Evolutionary conservation across 2,113 vertebrate species (phyloP).

Genomic region (Haemorhous mexicanus): DNA sequence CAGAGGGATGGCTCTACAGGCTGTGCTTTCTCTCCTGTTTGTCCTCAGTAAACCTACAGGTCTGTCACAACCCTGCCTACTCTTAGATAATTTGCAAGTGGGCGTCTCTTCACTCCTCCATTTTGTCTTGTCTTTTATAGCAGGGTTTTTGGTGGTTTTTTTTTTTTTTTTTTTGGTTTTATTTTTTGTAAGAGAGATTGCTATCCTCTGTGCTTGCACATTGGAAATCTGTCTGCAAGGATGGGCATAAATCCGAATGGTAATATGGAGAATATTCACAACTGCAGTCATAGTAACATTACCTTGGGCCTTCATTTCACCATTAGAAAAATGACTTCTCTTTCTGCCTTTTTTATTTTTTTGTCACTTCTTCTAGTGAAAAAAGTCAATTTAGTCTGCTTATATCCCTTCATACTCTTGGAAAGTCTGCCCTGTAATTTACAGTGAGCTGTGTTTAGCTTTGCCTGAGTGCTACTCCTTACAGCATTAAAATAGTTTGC

Average conservation of each 20-base stretch:
- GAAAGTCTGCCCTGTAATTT: slow-evolving; percentile 33
- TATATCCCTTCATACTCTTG: background rate
- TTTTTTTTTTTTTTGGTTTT: background rate
- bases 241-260: background rate
- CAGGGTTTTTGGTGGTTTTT: background rate
- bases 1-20: background rate
- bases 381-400: background rate
- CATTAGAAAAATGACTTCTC: background rate
- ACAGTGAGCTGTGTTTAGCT: slow-evolving; percentile 20
- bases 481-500: slow-evolving; percentile 23
- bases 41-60: background rate
- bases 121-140: background rate
- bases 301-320: background rate
- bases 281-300: background rate
- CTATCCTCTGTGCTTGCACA: background rate
- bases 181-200: background rate
- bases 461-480: background rate
- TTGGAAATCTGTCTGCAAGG: background rate
- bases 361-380: background rate
- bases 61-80: background rate
- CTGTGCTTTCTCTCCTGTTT: background rate
- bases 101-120: background rate
- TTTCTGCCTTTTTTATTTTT: background rate
- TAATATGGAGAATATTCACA: background rate
- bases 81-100: background rate